Conservation (phyloP, 2,797 vertebrate genomes). For the Lepidocolaptes lacrymiger region DNA sequence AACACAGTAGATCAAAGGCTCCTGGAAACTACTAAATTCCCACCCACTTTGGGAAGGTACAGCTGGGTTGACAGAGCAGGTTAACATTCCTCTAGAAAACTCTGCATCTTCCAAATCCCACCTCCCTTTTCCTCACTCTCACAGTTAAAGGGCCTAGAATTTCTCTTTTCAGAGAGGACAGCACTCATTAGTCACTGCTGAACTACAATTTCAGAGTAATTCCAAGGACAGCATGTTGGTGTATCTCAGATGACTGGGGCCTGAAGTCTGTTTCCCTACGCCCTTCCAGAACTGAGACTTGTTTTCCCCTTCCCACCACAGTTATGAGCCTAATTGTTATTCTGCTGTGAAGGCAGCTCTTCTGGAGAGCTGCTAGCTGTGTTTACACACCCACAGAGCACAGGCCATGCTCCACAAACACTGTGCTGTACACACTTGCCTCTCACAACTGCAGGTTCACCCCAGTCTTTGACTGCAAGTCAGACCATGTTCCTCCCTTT, state of each 20-base stretch:
- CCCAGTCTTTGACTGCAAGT: background rate
- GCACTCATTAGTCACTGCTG: background rate
- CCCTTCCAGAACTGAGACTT: background rate
- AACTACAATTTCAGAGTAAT: background rate
- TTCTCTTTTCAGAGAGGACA: background rate
- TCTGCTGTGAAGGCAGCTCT: background rate
- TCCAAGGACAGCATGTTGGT: background rate
- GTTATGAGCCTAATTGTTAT: background rate
- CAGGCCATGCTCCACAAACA: background rate
- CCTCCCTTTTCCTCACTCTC: background rate
- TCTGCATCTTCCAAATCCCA: background rate
- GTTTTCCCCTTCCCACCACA: background rate
- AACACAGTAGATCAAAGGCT: background rate
- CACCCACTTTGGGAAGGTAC: background rate
- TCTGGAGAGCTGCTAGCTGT: background rate
- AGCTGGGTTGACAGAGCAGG: background rate
- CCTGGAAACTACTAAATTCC: background rate
- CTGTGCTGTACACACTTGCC: accelerated
- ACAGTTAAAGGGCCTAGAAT: background rate
- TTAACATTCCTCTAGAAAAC: background rate
- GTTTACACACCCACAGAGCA: background rate
- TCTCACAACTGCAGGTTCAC: background rate
- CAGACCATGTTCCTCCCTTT: background rate
- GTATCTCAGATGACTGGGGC: background rate
- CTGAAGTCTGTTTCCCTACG: background rate